Base-by-base conservation (phyloP, 2,797 vertebrate genomes). In the Lindbergichthys nudifrons region DNA sequence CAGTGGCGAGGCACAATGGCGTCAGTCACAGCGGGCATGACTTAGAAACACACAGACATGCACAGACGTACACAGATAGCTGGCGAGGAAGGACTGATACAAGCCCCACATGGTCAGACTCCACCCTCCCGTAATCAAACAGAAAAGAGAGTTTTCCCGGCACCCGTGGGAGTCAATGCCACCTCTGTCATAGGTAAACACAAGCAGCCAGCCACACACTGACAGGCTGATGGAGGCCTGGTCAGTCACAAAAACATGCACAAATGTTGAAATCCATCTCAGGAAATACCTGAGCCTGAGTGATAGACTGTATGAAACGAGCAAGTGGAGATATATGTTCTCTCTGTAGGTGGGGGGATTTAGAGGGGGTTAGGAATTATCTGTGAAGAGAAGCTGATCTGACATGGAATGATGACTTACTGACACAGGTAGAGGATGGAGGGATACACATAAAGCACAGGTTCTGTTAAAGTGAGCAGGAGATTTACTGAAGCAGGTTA, bases 21-120 rank as follows among this genome's bases (percentile, higher is more conserved):
- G 66, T 94, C 92, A 94, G 93, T 93, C 93, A 93, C 87, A 80
- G 87, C 73, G 79, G 26, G 69, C 83, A 76, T 70, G 65, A 60
- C 71, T 36, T 53, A 50, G 18, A 83, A 63, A 72, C 70, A 45
- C 64, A 26, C 43, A 21, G 56, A 42, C 48, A 19, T 65, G 39
- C 45, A 60, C 64, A 19, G 3, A n/a, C 46, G 1, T 59, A 69
- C 14, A 67, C 19, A 75, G 13, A 89, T 75, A 52, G 77, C 74
- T 72, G 79, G 68, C 48, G 23, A 54, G 54, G 32, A 75, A 68
- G 65, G 81, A 84, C 19, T 67, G 85, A 88, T 36, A 45, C 53
- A 52, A 42, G 51, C 80, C 69, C 52, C 66, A 72, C 64, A 9
- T 54, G 15, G 61, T 32, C 23, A n/a, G 47, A 61, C 68, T 71